A percentile compares a stretch with the other conserved stretches of the same genome.
Evolutionary conservation across 2,797 vertebrate species (phyloP).

Genomic region (Carcharodon carcharias): DNA sequence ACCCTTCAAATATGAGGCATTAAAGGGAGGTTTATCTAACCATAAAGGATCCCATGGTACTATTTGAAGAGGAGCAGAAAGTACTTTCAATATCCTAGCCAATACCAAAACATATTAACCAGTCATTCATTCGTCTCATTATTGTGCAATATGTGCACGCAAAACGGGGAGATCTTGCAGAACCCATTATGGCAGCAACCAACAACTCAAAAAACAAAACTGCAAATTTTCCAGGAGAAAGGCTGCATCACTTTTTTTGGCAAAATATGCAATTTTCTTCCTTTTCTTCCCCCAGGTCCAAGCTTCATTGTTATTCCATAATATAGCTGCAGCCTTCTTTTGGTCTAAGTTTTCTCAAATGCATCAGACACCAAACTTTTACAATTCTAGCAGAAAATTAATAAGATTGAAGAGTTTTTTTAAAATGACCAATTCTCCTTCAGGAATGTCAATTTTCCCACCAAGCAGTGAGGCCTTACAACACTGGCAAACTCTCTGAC

Average conservation of each 20-base stretch:
- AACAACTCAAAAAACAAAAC: neutral
- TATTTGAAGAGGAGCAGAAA: neutral
- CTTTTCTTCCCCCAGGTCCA: neutral
- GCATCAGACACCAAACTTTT: neutral
- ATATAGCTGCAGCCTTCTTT: neutral
- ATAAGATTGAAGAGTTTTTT: neutral
- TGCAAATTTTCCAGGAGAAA: neutral
- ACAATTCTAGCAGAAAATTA: neutral
- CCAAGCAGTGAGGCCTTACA: no score
- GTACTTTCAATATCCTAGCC: neutral
- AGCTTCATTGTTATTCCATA: neutral
- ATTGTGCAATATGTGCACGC: neutral
- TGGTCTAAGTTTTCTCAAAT: neutral
- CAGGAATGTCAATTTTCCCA: neutral
- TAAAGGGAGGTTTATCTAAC: neutral
- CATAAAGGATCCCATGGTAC: neutral
- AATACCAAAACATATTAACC: neutral
- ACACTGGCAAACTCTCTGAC: neutral
- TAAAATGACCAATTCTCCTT: neutral
- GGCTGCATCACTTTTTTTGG: neutral
- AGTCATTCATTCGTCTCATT: neutral
- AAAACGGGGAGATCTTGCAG: neutral
- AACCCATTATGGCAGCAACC: neutral
- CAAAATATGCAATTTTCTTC: neutral
- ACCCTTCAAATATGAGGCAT: neutral